phyloP scores from a whole-genome alignment of 2,888 invertebrate species.

The Cataglyphis cursor region DNA sequence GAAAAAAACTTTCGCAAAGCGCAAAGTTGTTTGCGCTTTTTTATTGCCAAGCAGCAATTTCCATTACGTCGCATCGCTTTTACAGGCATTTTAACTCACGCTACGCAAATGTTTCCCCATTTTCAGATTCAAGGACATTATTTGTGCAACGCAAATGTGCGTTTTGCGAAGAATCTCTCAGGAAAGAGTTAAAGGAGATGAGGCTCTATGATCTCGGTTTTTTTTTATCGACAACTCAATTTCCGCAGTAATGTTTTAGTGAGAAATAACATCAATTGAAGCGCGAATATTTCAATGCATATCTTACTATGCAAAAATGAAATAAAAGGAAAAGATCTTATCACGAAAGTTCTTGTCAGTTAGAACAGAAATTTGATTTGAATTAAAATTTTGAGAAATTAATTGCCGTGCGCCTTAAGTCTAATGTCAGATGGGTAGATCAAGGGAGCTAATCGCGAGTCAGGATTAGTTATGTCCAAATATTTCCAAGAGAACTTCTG shows the following conservation, averaged over 20 bases:
- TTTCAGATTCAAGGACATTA: constrained; percentile 46
- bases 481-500: constrained; percentile 54
- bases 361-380: constrained; percentile 4
- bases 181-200: constrained; percentile 41
- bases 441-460: constrained; percentile 26
- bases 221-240: constrained; percentile 23
- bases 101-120: constrained; percentile 41
- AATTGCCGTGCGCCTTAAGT: constrained; percentile 18
- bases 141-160: constrained; percentile 15
- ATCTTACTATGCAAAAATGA: background rate
- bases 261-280: constrained; percentile 18
- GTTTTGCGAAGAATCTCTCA: constrained; percentile 11
- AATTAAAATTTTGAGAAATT: background rate
- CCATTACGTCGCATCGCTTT: constrained; percentile 43
- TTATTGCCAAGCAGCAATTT: constrained; percentile 32
- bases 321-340: background rate
- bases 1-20: constrained; percentile 34
- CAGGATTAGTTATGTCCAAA: constrained; percentile 41
- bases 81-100: constrained; percentile 41
- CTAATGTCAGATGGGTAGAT: constrained; percentile 15
- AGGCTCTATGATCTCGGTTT: constrained; percentile 17
- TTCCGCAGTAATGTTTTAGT: background rate
- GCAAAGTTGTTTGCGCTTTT: constrained; percentile 45
- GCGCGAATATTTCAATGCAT: background rate
- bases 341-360: constrained; percentile 1